Evolutionary conservation across 2,797 vertebrate species (phyloP).

Genomic region (Otolemur crassicaudatus): DNA sequence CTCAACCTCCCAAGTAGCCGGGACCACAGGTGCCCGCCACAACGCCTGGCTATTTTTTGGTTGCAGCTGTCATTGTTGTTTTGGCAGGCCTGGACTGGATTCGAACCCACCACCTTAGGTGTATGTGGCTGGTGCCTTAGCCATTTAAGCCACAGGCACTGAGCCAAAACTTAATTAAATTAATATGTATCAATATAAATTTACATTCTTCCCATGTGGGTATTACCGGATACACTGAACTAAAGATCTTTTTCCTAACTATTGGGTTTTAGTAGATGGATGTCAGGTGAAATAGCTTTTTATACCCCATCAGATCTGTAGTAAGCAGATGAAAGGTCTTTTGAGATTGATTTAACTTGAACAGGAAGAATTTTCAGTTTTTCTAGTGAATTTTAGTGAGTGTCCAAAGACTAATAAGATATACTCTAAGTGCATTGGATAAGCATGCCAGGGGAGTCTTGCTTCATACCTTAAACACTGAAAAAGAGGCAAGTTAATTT

Average conservation of each 20-base stretch:
- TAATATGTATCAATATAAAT: neutral
- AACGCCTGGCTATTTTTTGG: too few relatives aligned
- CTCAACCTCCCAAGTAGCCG: too few relatives aligned
- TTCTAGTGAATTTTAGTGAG: conserved; percentile 13
- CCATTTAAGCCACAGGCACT: too few relatives aligned
- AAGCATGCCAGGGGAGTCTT: neutral
- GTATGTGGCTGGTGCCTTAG: too few relatives aligned
- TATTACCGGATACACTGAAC: neutral
- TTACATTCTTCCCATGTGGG: neutral
- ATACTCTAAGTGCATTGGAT: neutral
- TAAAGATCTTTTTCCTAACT: neutral
- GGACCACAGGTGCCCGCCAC: too few relatives aligned
- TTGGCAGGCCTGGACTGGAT: too few relatives aligned
- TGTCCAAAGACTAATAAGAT: neutral
- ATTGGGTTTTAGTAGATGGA: neutral
- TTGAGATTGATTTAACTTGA: neutral
- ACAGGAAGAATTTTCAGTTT: neutral
- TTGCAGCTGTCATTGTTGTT: neutral
- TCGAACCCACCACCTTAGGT: too few relatives aligned
- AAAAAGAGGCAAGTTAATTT: neutral
- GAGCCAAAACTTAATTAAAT: neutral
- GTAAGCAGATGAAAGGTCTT: neutral
- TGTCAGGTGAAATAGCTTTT: neutral
- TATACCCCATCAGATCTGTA: neutral
- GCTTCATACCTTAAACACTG: neutral